Evolutionary conservation across 2,797 vertebrate genomes (phyloP).

Genomic region (Stomatorhinus walkeri): DNA sequence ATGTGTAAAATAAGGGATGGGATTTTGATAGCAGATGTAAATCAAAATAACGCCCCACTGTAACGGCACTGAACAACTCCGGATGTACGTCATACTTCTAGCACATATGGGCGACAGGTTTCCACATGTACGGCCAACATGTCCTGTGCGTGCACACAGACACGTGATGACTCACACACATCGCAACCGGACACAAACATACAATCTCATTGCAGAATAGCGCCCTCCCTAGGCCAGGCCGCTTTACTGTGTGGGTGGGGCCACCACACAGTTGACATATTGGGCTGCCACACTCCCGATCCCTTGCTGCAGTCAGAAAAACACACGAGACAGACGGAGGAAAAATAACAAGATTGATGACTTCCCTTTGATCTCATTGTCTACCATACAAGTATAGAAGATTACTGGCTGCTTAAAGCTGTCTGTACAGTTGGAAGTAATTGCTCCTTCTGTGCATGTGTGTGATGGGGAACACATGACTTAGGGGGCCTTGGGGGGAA

Average conservation of each 20-base stretch:
- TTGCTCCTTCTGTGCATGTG: conserved; percentile 54
- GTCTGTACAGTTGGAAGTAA: conserved; percentile 53
- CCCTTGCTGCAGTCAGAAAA: not conserved
- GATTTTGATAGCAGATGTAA: not conserved
- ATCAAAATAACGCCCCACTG: not conserved
- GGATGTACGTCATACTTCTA: not conserved
- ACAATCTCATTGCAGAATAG: not conserved
- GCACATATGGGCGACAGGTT: not conserved
- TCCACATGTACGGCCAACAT: not conserved
- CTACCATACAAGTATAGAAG: conserved; percentile 55
- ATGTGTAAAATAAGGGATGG: not conserved
- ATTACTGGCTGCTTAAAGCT: conserved; percentile 57
- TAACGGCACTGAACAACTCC: not conserved
- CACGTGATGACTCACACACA: not conserved
- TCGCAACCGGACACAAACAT: not conserved
- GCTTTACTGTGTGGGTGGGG: not conserved
- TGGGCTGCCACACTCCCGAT: conserved; percentile 21
- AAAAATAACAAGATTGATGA: conserved; percentile 55
- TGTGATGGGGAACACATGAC: conserved; percentile 55
- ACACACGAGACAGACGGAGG: conserved; percentile 22
- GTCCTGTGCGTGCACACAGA: not conserved
- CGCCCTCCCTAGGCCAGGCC: not conserved
- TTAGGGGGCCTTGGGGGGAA: conserved; percentile 43
- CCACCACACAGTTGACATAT: conserved; percentile 44
- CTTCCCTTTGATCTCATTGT: conserved; percentile 60